Conservation (phyloP, 37 sponge, comb jelly and placozoan genomes). For the Mnemiopsis leidyi region DNA sequence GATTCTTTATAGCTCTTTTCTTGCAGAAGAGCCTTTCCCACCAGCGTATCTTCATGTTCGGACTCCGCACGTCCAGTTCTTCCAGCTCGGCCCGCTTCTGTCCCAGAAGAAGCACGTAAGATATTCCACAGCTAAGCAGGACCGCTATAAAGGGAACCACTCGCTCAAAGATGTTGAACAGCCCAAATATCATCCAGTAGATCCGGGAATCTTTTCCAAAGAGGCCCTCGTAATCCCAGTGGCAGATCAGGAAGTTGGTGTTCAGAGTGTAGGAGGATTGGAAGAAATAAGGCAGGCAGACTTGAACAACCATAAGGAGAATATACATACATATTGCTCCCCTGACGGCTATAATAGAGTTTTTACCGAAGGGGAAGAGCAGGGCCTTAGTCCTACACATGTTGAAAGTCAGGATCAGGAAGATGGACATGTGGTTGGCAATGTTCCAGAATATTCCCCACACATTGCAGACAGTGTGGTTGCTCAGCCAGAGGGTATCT, state of each 20-base stretch:
- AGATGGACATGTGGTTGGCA: conserved; percentile 10
- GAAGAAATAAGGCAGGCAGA: background rate
- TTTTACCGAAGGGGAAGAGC: conserved; percentile 25
- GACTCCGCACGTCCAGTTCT: background rate
- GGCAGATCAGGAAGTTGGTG: background rate
- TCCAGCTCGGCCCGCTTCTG: background rate
- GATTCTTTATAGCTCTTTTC: background rate
- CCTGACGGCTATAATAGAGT: background rate
- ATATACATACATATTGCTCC: background rate
- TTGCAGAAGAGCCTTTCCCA: background rate
- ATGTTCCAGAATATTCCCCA: conserved; percentile 24
- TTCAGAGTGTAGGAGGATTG: background rate
- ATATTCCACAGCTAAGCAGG: background rate
- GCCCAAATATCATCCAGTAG: background rate
- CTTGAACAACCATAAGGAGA: background rate
- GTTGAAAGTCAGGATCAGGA: conserved; percentile 13
- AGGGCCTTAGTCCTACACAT: background rate
- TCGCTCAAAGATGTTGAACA: background rate
- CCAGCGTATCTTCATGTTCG: background rate
- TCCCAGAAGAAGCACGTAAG: background rate
- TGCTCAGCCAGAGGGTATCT: background rate
- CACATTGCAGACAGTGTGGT: background rate
- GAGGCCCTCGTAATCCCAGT: background rate
- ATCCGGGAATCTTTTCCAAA: conserved; percentile 1
- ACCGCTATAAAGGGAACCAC: background rate